These are phyloP conservation scores for Diplodus puntazzo DNA, from an alignment of 2,797 vertebrate genomes.

Conservation along the genomic window DNA sequence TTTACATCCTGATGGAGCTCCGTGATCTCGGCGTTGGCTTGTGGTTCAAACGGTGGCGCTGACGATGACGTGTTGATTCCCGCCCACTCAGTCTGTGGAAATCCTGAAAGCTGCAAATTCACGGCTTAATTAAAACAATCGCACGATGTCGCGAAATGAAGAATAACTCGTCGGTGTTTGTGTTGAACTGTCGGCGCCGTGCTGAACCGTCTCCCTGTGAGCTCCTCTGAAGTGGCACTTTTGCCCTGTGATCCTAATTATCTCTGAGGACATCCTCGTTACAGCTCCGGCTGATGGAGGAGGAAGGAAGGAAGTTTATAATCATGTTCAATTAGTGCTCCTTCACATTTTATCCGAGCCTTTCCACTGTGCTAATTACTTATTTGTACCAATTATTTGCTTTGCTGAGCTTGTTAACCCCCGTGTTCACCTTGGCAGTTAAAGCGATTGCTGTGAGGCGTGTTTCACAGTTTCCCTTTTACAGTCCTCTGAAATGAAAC, in stretches of 20 bases:
- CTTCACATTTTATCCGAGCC: conserved; percentile 84
- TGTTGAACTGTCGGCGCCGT: conserved; percentile 3
- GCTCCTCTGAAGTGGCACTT: conserved; percentile 53
- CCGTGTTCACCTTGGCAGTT: conserved; percentile 76
- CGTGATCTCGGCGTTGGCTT: not conserved
- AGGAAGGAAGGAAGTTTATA: conserved; percentile 84
- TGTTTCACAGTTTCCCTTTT: conserved; percentile 52
- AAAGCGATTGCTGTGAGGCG: conserved; percentile 68
- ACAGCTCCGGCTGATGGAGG: conserved; percentile 79
- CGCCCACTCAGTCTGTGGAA: not conserved
- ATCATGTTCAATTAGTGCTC: conserved; percentile 87
- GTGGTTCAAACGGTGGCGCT: not conserved
- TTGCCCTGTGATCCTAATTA: conserved; percentile 80
- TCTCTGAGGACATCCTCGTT: conserved; percentile 74
- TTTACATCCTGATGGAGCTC: not conserved
- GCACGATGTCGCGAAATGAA: conserved; percentile 1
- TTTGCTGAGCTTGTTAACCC: conserved; percentile 86
- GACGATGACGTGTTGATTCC: not conserved
- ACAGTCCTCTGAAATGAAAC: conserved; percentile 25
- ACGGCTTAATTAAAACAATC: not conserved
- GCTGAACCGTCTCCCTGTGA: conserved; percentile 30
- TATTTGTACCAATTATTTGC: conserved; percentile 89
- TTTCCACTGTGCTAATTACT: conserved; percentile 85
- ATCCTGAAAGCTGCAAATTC: not conserved
- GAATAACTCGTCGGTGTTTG: conserved; percentile 9